Evolutionary conservation across 1,140 invertebrate genomes (phyloP).

Genomic region (Bombyx mori): ASM3026992v2 NC_085131.1:10576001-10576500

Average conservation of each 20-base stretch:
- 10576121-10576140: slow-evolving; percentile 99
- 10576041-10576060: slow-evolving; percentile 96
- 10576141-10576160: slow-evolving; percentile 98
- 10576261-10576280: slow-evolving; percentile 74
- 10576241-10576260: slow-evolving; percentile 74
- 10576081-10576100: slow-evolving; percentile 99
- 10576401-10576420: slow-evolving; percentile 25
- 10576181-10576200: slow-evolving; percentile 49
- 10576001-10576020: slow-evolving; percentile 97
- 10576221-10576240: slow-evolving; percentile 70
- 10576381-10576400: slow-evolving; percentile 25
- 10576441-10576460: slow-evolving; percentile 66
- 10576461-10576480: slow-evolving; percentile 77
- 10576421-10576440: slow-evolving; percentile 67
- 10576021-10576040: slow-evolving; percentile 97
- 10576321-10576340: slow-evolving; percentile 55
- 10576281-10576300: slow-evolving; percentile 49
- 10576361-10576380: slow-evolving; percentile 47
- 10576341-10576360: slow-evolving; percentile 46
- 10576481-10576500: slow-evolving; percentile 75
- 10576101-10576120: slow-evolving; percentile 96
- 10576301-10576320: slow-evolving; percentile 57
- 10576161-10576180: slow-evolving; percentile 75
- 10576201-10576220: slow-evolving; percentile 59
- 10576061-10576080: slow-evolving; percentile 99